These are phyloP conservation scores for Tridacna crocea DNA, from an alignment of 2,888 invertebrate genomes.

Conservation along the genomic window DNA sequence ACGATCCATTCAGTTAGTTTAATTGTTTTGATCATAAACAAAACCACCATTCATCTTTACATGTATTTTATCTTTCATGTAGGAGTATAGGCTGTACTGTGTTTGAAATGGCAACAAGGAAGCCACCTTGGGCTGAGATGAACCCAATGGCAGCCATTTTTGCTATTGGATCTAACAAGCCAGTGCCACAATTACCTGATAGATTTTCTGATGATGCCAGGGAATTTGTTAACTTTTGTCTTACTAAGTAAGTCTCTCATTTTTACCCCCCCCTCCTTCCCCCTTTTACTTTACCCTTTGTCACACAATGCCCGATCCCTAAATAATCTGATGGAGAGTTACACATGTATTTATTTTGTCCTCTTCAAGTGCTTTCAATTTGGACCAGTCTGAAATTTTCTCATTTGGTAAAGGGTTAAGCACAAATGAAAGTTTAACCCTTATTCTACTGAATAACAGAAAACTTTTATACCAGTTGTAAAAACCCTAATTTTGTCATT, in stretches of 20 bases:
- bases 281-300: not conserved
- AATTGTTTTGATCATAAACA: no score
- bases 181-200: constrained; percentile 78
- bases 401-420: no score
- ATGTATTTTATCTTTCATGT: constrained; percentile 12
- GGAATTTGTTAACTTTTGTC: constrained; percentile 81
- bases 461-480: no score
- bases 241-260: constrained; percentile 74
- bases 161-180: constrained; percentile 82
- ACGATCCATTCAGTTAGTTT: no score
- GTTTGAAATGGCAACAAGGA: constrained; percentile 84
- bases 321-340: not conserved
- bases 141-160: constrained; percentile 84
- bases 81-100: constrained; percentile 84
- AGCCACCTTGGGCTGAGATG: constrained; percentile 84
- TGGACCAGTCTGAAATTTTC: no score
- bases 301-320: not conserved
- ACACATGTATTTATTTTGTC: not conserved
- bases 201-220: constrained; percentile 79
- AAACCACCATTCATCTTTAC: no score
- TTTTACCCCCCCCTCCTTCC: not conserved
- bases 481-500: no score
- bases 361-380: no score
- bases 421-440: not conserved
- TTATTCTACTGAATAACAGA: no score